phyloP scores from a whole-genome alignment of 92 coral and sea anemone species.

The Anthopleura xanthogrammica region DNA sequence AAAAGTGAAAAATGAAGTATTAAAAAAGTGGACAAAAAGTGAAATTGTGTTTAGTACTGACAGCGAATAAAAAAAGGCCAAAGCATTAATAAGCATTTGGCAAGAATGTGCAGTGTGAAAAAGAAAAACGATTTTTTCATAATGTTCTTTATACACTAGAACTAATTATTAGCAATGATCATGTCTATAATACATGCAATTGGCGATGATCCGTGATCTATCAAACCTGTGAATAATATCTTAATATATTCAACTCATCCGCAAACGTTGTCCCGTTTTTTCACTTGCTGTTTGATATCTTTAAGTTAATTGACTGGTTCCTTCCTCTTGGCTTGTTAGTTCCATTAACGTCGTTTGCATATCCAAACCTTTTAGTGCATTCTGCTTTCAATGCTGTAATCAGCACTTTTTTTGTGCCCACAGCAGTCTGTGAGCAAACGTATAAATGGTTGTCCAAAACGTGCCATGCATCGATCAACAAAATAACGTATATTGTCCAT shows the following conservation, averaged over 20 bases:
- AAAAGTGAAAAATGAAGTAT: not conserved
- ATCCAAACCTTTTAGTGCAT: too few species aligned
- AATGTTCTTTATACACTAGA: too few species aligned
- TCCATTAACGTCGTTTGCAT: too few species aligned
- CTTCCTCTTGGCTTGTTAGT: too few species aligned
- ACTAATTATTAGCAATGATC: too few species aligned
- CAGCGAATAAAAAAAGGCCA: not conserved
- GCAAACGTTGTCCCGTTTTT: not conserved
- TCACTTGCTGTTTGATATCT: not conserved
- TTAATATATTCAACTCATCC: not conserved
- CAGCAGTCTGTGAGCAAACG: too few species aligned
- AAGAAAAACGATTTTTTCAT: too few species aligned
- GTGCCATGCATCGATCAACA: not conserved
- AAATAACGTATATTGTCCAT: not conserved
- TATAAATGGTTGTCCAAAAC: not conserved
- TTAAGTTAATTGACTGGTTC: too few species aligned
- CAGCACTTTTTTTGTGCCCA: too few species aligned
- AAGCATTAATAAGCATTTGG: not conserved
- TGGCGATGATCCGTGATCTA: not conserved
- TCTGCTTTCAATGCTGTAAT: too few species aligned
- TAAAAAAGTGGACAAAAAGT: not conserved
- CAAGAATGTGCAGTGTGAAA: too few species aligned
- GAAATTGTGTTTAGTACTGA: not conserved
- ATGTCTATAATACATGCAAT: not conserved
- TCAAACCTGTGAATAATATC: not conserved